phyloP scores from a whole-genome alignment of 2,797 vertebrate genomes.

The Botia kubotai region DNA sequence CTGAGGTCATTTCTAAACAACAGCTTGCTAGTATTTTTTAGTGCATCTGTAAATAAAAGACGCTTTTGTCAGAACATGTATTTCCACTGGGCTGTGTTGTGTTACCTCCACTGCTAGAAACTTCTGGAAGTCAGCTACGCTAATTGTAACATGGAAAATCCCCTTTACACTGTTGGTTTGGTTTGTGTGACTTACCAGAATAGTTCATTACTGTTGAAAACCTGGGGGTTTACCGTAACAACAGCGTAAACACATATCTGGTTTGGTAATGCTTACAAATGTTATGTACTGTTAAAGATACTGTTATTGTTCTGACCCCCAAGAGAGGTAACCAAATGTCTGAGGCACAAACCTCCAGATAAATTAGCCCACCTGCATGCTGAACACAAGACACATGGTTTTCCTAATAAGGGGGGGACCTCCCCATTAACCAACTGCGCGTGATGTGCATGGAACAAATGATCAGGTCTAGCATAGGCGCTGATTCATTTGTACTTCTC shows the following conservation, averaged over 20 bases:
- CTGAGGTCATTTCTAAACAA: background rate
- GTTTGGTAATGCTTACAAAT: background rate
- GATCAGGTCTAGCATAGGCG: conserved; percentile 42
- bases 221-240: conserved; percentile 33
- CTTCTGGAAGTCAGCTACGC: conserved; percentile 13
- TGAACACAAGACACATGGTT: background rate
- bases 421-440: conserved; percentile 43
- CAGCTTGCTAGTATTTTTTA: conserved; percentile 8
- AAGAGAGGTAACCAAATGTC: conserved; percentile 16
- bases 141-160: conserved; percentile 39
- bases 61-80: conserved; percentile 25
- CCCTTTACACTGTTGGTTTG: conserved; percentile 19
- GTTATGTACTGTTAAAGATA: background rate
- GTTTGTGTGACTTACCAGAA: conserved; percentile 1
- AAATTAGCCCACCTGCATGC: conserved; percentile 25
- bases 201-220: conserved; percentile 12
- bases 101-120: conserved; percentile 28
- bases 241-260: background rate
- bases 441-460: conserved; percentile 59
- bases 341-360: conserved; percentile 17
- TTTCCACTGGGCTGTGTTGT: conserved; percentile 47
- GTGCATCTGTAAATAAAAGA: background rate
- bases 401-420: conserved; percentile 5
- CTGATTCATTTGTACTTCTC: conserved; percentile 60
- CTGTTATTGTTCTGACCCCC: background rate